Evolutionary conservation across 2,888 invertebrate species (phyloP).

Genomic region (Panopea generosa): DNA sequence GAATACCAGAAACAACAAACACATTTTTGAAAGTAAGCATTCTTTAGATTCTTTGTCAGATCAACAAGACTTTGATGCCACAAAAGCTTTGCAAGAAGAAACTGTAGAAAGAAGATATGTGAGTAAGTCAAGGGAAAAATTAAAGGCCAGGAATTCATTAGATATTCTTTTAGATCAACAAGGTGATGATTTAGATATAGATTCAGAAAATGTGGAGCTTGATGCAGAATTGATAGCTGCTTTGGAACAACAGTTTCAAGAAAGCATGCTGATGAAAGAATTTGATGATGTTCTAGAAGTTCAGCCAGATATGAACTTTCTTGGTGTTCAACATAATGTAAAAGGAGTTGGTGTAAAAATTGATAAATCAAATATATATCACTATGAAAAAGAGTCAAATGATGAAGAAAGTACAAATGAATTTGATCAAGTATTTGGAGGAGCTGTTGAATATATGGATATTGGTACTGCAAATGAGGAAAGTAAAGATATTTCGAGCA

Average conservation of each 20-base stretch:
- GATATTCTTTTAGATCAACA: constrained; percentile 5
- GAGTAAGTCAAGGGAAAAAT: not conserved
- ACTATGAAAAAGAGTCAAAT: too few species aligned
- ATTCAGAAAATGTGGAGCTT: constrained; percentile 11
- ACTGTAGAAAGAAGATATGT: not conserved
- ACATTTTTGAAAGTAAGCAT: too few species aligned
- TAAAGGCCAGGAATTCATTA: not conserved
- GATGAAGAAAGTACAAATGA: not conserved
- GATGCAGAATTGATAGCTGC: constrained; percentile 36
- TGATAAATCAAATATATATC: not conserved
- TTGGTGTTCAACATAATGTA: constrained; percentile 17
- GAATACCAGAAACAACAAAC: too few species aligned
- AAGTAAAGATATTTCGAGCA: not conserved
- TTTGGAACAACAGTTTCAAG: constrained; percentile 37
- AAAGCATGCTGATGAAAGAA: not conserved
- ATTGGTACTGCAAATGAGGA: not conserved
- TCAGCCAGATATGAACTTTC: constrained; percentile 19
- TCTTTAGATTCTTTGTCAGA: too few species aligned
- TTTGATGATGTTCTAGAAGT: constrained; percentile 12
- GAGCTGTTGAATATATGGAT: not conserved
- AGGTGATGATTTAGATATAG: not conserved
- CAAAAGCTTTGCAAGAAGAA: too few species aligned
- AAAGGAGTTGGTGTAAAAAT: not conserved
- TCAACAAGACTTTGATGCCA: not conserved
- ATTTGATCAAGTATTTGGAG: constrained; percentile 2